These are phyloP conservation scores for Scotopteryx bipunctaria DNA, from an alignment of 2,888 invertebrate species.

Conservation along the genomic window DNA sequence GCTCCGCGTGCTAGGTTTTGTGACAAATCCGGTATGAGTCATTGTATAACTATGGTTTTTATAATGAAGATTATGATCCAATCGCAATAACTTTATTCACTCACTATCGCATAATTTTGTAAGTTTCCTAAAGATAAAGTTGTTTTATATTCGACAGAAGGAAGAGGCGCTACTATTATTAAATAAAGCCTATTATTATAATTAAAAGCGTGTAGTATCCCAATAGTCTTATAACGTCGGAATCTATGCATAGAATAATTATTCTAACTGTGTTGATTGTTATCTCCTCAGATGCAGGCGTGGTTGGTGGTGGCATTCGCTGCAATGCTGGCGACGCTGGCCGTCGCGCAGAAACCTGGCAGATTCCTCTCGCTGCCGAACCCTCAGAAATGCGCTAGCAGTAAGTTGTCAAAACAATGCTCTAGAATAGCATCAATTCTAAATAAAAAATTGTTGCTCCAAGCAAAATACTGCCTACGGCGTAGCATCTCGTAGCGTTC, in stretches of 20 bases:
- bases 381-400: conserved; percentile 91
- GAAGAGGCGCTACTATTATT: too few relatives aligned
- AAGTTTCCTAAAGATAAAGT: too few relatives aligned
- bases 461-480: conserved; percentile 1
- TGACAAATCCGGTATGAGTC: too few relatives aligned
- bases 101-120: too few relatives aligned
- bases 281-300: conserved; percentile 87
- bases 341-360: conserved; percentile 89
- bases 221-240: too few relatives aligned
- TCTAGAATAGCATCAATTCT: neutral
- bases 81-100: too few relatives aligned
- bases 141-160: too few relatives aligned
- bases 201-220: too few relatives aligned
- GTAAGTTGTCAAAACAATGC: conserved; percentile 83
- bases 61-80: too few relatives aligned
- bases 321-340: conserved; percentile 81
- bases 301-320: conserved; percentile 84
- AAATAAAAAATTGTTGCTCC: neutral
- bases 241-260: neutral
- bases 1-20: too few relatives aligned
- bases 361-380: conserved; percentile 92
- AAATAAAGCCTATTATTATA: too few relatives aligned
- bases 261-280: conserved; percentile 2
- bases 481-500: conserved; percentile 29
- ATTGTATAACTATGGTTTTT: too few relatives aligned